phyloP scores from a whole-genome alignment of 2,113 vertebrate genomes.

The Lynx canadensis region DNA sequence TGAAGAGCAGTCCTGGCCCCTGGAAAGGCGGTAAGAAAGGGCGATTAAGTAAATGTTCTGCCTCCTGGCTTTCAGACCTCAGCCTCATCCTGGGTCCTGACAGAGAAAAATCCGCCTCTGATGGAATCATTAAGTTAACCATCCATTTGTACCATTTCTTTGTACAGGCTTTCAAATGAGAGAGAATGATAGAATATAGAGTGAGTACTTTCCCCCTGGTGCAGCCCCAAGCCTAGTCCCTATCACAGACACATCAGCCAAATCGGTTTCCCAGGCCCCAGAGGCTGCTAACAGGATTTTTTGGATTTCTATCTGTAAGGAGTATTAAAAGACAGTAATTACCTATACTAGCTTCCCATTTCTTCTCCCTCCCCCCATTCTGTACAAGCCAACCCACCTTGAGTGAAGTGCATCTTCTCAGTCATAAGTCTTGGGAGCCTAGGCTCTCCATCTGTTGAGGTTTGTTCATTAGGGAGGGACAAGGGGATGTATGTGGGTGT shows the following conservation, averaged over 20 bases:
- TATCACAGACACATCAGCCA: constrained; percentile 45
- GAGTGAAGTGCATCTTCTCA: constrained; percentile 38
- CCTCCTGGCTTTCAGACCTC: constrained; percentile 52
- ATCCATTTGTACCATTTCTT: constrained; percentile 71
- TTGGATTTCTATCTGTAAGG: constrained; percentile 49
- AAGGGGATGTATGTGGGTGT: constrained; percentile 58
- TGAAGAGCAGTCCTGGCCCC: not conserved
- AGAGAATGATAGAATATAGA: not conserved
- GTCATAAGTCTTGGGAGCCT: not conserved
- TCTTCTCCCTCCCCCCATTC: not conserved
- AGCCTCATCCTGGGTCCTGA: constrained; percentile 29
- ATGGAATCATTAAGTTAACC: constrained; percentile 69
- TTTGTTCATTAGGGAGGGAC: constrained; percentile 46
- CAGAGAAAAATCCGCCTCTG: constrained; percentile 60
- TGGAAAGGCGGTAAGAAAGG: not conserved
- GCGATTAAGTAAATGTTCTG: not conserved
- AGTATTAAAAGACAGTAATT: constrained; percentile 64
- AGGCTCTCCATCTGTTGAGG: constrained; percentile 72
- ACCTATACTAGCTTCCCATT: constrained; percentile 14
- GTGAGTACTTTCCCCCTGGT: not conserved
- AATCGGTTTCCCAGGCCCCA: constrained; percentile 50
- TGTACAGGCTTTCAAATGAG: constrained; percentile 55
- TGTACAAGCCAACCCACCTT: not conserved
- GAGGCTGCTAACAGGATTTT: constrained; percentile 68
- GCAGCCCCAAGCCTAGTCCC: constrained; percentile 13